Evolutionary conservation across 2,113 vertebrate species (phyloP).

Genomic region (Microcebus griseorufus): DNA sequence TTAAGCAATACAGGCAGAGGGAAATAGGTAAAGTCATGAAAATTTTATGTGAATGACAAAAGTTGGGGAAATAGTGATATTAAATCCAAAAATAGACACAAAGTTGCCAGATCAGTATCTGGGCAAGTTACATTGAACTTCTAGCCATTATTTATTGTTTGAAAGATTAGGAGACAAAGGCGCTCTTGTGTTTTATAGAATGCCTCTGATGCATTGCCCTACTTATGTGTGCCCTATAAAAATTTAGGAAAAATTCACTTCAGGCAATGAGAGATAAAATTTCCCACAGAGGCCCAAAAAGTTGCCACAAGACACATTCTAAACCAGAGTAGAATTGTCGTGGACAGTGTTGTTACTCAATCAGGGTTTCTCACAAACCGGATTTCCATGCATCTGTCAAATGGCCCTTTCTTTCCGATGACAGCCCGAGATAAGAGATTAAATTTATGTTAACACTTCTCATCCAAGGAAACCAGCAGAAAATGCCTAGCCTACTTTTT

Average conservation of each 20-base stretch:
- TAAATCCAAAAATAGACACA: background rate
- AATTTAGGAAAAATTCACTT: background rate
- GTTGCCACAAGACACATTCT: background rate
- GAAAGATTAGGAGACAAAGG: background rate
- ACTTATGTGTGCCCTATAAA: background rate
- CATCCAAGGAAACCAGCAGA: constrained; percentile 59
- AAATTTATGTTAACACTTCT: constrained; percentile 30
- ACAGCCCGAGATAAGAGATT: background rate
- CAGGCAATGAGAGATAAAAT: background rate
- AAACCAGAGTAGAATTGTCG: background rate
- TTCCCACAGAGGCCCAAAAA: background rate
- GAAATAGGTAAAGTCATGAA: background rate
- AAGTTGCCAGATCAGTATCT: background rate
- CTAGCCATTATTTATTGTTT: background rate
- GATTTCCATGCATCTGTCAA: background rate
- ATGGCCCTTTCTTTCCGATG: background rate
- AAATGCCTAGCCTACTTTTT: constrained; percentile 16
- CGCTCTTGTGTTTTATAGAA: background rate
- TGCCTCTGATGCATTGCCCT: background rate
- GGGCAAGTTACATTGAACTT: background rate
- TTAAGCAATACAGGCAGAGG: background rate
- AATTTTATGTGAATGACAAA: background rate
- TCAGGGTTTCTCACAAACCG: background rate
- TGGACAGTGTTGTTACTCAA: no score
- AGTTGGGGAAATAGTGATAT: background rate